Base-by-base conservation (phyloP, 2,797 vertebrate genomes). In the Helarctos malayanus region DNA sequence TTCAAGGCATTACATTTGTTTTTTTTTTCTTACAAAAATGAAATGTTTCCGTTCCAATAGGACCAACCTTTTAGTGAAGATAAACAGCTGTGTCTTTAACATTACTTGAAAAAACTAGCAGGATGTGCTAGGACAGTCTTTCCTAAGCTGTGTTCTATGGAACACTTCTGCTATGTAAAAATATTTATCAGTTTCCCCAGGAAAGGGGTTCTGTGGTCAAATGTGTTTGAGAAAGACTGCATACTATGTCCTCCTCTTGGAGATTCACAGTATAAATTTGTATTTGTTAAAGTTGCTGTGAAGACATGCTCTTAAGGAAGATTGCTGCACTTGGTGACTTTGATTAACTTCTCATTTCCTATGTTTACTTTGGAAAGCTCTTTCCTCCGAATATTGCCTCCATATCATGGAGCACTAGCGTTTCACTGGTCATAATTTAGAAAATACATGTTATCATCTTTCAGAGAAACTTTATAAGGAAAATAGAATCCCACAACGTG, bases 11-110 rank as follows among this genome's bases (percentile, higher is more conserved):
- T 91, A 29, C 5, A 16, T 45, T 19, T 87, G 68, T 41, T 41
- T 19, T 87, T 75, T 83, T 93, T 93, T 89, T 73, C 56, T 76
- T 65, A 79, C 69, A 83, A 93, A 95, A 93, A 52, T 38, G 52
- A 52, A 91, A 32, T 54, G 25, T 35, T 71, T 96, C 11, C 15
- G 13, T 96, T 97, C 35, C 32, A 78, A 19, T 61, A 80, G 25
- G 13, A 73, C 12, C 35, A 56, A 15, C 0, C 3, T 79, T 75
- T 83, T 16, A 52, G 41, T 76, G 10, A 65, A 29, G 68, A 56
- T 49, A 61, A 73, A 12, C 3, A 75, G 25, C 47, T 57, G 16
- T 78, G 12, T 78, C 71, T 84, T 95, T 80, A 45, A 80, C 49
- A 76, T 89, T 54, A 84, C 21, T 78, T 89, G 25, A n/a, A 63